phyloP scores from a whole-genome alignment of 1,140 invertebrate genomes.

The Protaetia brevitarsis region DNA sequence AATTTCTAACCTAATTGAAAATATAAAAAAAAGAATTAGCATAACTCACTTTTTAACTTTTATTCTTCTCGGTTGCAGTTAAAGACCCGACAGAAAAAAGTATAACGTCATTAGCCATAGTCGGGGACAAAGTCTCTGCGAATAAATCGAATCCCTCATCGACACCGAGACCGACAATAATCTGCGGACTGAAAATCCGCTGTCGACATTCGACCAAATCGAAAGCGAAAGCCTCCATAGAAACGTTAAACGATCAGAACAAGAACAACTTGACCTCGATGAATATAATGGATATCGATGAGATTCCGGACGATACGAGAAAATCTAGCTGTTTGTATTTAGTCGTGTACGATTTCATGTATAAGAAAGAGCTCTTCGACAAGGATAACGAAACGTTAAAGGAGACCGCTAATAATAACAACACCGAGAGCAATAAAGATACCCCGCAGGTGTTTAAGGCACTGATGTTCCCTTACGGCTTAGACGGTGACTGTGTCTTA shows the following conservation, averaged over 20 bases:
- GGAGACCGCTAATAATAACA: conserved; percentile 24
- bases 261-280: conserved; percentile 27
- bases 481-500: background rate
- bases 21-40: no score
- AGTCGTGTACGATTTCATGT: conserved; percentile 59
- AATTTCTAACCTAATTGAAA: no score
- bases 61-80: conserved; percentile 25
- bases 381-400: conserved; percentile 17
- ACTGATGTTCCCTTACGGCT: background rate
- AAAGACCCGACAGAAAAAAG: conserved; percentile 47
- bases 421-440: background rate
- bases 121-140: conserved; percentile 44
- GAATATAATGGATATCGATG: conserved; percentile 33
- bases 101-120: conserved; percentile 53
- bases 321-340: conserved; percentile 50
- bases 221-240: conserved; percentile 17
- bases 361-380: conserved; percentile 41
- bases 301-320: conserved; percentile 23
- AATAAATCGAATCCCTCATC: conserved; percentile 5
- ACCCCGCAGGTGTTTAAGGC: background rate
- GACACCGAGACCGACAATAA: conserved; percentile 37
- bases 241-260: conserved; percentile 33
- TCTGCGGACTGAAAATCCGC: conserved; percentile 43
- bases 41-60: background rate
- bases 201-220: conserved; percentile 21